Base-by-base conservation (phyloP, 2,888 invertebrate genomes). In the Venustoraphidia nigricollis region DNA sequence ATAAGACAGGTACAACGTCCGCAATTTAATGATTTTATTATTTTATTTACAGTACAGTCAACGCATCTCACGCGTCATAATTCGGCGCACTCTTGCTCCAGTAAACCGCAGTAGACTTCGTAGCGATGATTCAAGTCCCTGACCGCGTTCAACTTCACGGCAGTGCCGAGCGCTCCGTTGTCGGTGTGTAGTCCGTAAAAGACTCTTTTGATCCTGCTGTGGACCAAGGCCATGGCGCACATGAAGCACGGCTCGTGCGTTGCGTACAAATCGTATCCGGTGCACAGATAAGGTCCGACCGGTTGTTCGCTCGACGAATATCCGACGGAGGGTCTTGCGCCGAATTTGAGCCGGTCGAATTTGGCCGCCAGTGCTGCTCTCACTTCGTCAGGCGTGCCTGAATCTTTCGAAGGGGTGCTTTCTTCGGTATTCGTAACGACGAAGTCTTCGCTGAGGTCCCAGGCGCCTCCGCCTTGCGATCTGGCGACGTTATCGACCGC, bases 201-300 rank as follows among this genome's bases (percentile, higher is more conserved):
- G 2, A 95, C 79, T 50, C 88, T 72, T 46, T 78, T 78, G 0
- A 79, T 81, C 52, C 96, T 71, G n/a, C 92, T 89, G 65, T 97
- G 96, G 0, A 94, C 75, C 47, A 97, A 68, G 0, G 87, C 95
- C 96, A 97, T 97, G 0, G 91, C 74, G 67, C 97, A 97, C 84
- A 96, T 90, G 1, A 88, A 62, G 66, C 97, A 97, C 0, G 96
- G 95, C 63, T 97, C 96, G 51, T 75, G 74, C 0, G 83, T 75
- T 40, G 88, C 63, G 61, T 90, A 95, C 2, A 88, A 67, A 67
- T 89, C 83, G 64, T 88, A 92, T 2, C 87, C 87, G 0, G 95
- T 92, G 66, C 91, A 91, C 44, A 92, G 67, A 63, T 92, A 92
- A 0, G 86, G 81, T 2, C 78, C 77, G 44, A 68, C 63, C n/a